Conservation (phyloP, 1,140 invertebrate genomes). For the Kradibia gibbosae region DNA sequence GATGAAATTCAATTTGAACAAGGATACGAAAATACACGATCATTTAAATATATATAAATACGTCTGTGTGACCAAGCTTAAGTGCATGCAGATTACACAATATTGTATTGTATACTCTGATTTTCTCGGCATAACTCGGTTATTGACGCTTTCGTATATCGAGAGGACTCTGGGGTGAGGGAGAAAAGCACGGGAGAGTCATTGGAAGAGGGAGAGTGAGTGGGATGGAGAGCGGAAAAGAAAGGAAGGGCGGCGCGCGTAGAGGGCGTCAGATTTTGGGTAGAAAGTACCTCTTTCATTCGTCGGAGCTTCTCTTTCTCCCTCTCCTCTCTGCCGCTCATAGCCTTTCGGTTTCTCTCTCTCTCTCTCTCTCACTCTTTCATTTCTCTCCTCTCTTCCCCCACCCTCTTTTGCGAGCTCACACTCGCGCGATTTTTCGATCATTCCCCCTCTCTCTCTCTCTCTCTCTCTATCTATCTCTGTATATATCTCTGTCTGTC, state of each 20-base stretch:
- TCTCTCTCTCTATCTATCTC: too few species aligned
- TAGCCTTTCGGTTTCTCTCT: background rate
- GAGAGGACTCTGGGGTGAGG: background rate
- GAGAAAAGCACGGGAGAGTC: background rate
- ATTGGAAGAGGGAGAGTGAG: background rate
- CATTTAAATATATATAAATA: background rate
- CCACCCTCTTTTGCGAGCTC: background rate
- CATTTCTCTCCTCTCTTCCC: background rate
- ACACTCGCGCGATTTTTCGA: background rate
- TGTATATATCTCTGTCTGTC: background rate
- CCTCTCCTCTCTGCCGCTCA: background rate
- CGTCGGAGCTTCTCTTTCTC: constrained; percentile 30
- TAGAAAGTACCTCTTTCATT: constrained; percentile 57
- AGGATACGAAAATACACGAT: background rate
- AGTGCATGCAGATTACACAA: background rate
- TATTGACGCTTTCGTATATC: background rate
- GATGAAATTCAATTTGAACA: constrained; percentile 63
- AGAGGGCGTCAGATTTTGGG: constrained; percentile 55
- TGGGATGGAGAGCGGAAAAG: constrained; percentile 11
- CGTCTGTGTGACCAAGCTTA: background rate
- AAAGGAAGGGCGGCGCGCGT: constrained; percentile 50
- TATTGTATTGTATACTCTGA: background rate
- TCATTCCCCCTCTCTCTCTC: background rate
- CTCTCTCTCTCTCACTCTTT: background rate
- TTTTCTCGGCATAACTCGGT: background rate